Evolutionary conservation across 1,140 invertebrate genomes (phyloP), one percentile per base, ranked within the genome.

Genomic region (Asobara japonica): DNA sequence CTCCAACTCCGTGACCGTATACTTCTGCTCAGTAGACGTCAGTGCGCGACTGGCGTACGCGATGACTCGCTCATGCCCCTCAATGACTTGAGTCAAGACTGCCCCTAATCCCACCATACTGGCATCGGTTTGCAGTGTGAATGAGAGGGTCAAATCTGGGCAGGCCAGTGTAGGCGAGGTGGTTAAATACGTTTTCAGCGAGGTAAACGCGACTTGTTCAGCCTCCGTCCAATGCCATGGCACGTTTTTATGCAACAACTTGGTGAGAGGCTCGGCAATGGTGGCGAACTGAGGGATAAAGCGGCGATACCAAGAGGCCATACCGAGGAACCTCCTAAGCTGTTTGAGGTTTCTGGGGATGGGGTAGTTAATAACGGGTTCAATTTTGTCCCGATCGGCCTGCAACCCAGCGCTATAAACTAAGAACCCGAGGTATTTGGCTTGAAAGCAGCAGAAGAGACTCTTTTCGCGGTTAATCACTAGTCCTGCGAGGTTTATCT

Each of bases 271-370:
- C n/a, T n/a, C n/a, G n/a, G n/a, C n/a, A 0, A 82, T 48, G 7
- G 68, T 70, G 0, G 86, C 74, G 71, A 84, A 88, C 62, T 82
- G 74, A 29, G 65, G 48, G 10, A 87, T 80, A 69, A 88, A 88
- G 16, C 80, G 73, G 0, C 80, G 66, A 71, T 85, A 86, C 82
- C 83, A 83, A n/a, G 68, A 79, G 5, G 74, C 75, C 31, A 82
- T 77, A 3, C 88, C 88, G 0, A 89, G 68, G 73, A 89, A 89
- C 1, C 80, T 64, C 25, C 83, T 66, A 0, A 89, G 25, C 48
- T 88, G 80, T 56, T 81, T 85, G 5, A 80, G 65, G 74, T 76
- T 82, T 74, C 80, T 36, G 7, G 83, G 83, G 2, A 62, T 30
- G 6, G 75, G 72, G 10, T 77, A 80, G 0, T 77, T 62, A 2